phyloP scores from a whole-genome alignment of 1,140 invertebrate species.

The Sitobion miscanthi region DNA sequence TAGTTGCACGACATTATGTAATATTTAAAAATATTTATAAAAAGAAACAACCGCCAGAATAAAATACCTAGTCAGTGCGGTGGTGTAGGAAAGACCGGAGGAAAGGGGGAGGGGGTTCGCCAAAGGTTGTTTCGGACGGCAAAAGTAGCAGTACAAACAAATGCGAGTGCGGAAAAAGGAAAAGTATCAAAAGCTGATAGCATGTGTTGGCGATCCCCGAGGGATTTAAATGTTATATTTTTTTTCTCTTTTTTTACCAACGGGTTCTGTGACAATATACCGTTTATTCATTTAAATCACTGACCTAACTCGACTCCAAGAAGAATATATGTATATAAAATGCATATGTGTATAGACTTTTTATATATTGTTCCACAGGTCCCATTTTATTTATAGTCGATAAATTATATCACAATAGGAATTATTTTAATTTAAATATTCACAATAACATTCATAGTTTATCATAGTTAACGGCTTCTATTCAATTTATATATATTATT shows the following conservation, averaged over 20 bases:
- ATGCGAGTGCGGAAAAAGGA: background rate
- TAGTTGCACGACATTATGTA: background rate
- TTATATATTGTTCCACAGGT: conserved; percentile 1
- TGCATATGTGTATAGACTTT: background rate
- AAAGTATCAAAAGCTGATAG: conserved; percentile 3
- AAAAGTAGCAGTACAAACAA: background rate
- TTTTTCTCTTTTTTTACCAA: background rate
- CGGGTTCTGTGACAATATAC: background rate
- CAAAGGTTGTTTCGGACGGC: background rate
- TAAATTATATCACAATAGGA: background rate
- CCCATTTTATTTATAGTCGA: background rate
- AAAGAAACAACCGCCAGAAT: background rate
- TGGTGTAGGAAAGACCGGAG: background rate
- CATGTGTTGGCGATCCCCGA: background rate
- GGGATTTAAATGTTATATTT: background rate
- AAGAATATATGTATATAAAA: background rate
- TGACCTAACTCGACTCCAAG: background rate
- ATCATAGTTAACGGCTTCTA: background rate
- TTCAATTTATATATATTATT: conserved; percentile 1
- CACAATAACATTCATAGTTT: background rate
- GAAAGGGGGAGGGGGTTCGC: background rate
- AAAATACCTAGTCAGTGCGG: background rate
- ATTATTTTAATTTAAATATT: conserved; percentile 8
- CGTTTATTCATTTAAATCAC: conserved; percentile 6
- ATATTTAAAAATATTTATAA: conserved; percentile 10